phyloP scores from a whole-genome alignment of 2,888 invertebrate genomes.

The Ormyrus thymus region DNA sequence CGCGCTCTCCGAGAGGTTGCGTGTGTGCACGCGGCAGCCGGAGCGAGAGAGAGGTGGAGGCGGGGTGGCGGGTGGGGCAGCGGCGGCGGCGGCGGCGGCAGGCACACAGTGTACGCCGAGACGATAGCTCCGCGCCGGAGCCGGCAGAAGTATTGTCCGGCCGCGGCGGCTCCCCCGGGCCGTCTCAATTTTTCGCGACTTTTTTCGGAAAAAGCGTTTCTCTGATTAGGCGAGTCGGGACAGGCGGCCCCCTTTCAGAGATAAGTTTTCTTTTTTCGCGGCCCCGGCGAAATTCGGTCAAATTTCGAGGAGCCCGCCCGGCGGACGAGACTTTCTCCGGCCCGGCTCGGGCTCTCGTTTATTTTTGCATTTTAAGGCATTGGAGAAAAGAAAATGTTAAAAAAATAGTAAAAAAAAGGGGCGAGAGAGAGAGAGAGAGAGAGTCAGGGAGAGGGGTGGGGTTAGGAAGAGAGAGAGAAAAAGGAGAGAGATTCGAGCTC shows the following conservation, averaged over 20 bases:
- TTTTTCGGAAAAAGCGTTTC: conserved; percentile 61
- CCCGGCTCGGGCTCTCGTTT: conserved; percentile 64
- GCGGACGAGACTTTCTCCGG: conserved; percentile 58
- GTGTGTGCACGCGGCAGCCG: conserved; percentile 33
- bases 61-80: background rate
- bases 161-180: background rate
- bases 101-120: conserved; percentile 60
- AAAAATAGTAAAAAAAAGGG: conserved; percentile 61
- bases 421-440: conserved; percentile 53
- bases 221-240: conserved; percentile 59
- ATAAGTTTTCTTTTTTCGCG: conserved; percentile 66
- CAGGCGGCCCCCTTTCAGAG: conserved; percentile 60
- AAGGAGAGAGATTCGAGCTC: conserved; percentile 64
- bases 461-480: conserved; percentile 56
- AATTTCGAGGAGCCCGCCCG: conserved; percentile 57
- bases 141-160: conserved; percentile 66
- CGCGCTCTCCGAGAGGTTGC: conserved; percentile 10
- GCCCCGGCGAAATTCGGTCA: conserved; percentile 58
- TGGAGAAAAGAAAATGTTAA: conserved; percentile 73
- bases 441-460: conserved; percentile 42
- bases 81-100: conserved; percentile 11
- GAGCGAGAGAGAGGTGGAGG: background rate
- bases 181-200: background rate
- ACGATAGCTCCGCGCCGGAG: conserved; percentile 67
- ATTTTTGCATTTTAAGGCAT: conserved; percentile 73